phyloP scores from a whole-genome alignment of 1,140 invertebrate genomes.

The Achroia grisella region DNA sequence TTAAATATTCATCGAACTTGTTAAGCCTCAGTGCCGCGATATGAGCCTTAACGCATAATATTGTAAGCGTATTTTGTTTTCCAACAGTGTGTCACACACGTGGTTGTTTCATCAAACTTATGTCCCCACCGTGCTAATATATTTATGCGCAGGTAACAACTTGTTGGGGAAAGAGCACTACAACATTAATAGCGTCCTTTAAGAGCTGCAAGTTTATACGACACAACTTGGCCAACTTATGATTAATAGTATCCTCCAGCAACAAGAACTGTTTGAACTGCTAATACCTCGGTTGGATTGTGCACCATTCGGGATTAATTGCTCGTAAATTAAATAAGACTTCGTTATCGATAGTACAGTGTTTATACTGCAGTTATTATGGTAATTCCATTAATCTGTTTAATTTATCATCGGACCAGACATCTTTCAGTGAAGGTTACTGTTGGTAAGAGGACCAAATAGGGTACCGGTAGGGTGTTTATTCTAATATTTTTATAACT shows the following conservation, averaged over 20 bases:
- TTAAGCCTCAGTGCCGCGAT: too few relatives aligned
- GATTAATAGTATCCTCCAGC: slow-evolving; percentile 16
- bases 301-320: neutral
- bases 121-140: slow-evolving; percentile 17
- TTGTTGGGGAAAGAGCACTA: slow-evolving; percentile 20
- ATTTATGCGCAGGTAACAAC: slow-evolving; percentile 23
- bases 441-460: too few relatives aligned
- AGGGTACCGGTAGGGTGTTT: too few relatives aligned
- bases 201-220: slow-evolving; percentile 20
- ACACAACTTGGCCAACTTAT: slow-evolving; percentile 18
- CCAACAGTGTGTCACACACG: neutral
- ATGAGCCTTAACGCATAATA: too few relatives aligned
- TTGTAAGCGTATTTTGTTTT: neutral
- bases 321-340: neutral
- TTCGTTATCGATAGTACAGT: too few relatives aligned
- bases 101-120: slow-evolving; percentile 20
- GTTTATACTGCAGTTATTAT: too few relatives aligned
- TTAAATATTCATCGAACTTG: too few relatives aligned
- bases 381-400: too few relatives aligned
- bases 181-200: slow-evolving; percentile 23
- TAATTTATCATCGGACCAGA: too few relatives aligned
- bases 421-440: too few relatives aligned
- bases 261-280: slow-evolving; percentile 8
- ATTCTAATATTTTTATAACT: too few relatives aligned
- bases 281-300: neutral